Conservation (phyloP, 1,140 invertebrate species). For the Drosophila bocqueti region DNA sequence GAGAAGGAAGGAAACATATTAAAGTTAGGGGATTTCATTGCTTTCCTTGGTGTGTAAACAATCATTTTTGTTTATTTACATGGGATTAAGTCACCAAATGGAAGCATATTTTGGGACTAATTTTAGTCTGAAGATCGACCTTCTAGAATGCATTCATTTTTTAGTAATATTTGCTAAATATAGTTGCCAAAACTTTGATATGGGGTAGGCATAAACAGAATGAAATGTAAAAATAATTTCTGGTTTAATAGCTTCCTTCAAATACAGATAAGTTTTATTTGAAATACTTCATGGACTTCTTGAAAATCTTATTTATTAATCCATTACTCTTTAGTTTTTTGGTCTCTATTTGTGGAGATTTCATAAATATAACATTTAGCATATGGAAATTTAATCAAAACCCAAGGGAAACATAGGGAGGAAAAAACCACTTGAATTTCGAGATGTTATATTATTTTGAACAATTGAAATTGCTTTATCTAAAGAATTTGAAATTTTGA, state of each 20-base stretch:
- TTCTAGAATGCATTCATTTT: background rate
- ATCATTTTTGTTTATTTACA: background rate
- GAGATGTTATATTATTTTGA: background rate
- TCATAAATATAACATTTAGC: too few relatives aligned
- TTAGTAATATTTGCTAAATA: background rate
- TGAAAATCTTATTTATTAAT: too few relatives aligned
- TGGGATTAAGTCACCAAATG: background rate
- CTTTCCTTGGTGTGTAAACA: background rate
- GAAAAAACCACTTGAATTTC: background rate
- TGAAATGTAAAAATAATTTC: too few relatives aligned
- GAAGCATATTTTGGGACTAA: background rate
- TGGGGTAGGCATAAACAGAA: too few relatives aligned
- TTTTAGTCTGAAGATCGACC: background rate
- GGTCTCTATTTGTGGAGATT: too few relatives aligned
- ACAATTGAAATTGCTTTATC: background rate
- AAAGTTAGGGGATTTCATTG: slow-evolving; percentile 4
- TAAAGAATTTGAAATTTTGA: too few relatives aligned
- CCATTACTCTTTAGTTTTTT: too few relatives aligned
- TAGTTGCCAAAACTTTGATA: background rate
- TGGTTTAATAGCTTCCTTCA: too few relatives aligned
- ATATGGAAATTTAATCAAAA: background rate
- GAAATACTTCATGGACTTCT: too few relatives aligned
- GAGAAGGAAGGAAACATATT: slow-evolving; percentile 28
- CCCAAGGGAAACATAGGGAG: background rate
- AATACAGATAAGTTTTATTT: too few relatives aligned